phyloP scores from a whole-genome alignment of 1,140 invertebrate species.

The Cydia amplana region DNA sequence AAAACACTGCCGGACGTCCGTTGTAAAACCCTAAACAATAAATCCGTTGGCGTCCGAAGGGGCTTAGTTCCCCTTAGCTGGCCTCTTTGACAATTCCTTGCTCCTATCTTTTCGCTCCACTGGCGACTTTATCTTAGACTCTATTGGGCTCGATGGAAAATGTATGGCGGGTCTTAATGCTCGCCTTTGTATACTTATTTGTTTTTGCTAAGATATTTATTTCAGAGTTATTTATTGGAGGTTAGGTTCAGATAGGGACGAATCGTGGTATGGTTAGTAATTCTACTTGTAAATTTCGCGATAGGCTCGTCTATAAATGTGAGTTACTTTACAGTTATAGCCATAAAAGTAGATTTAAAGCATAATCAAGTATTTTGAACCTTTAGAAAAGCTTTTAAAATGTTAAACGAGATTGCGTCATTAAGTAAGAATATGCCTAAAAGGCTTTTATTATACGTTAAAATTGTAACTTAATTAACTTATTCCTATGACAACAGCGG shows the following conservation, averaged over 20 bases:
- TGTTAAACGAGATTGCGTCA: no score
- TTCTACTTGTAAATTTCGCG: neutral
- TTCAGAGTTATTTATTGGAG: conserved; percentile 23
- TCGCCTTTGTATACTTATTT: conserved; percentile 23
- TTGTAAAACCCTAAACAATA: conserved; percentile 49
- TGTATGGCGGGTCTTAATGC: conserved; percentile 33
- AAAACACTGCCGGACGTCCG: conserved; percentile 39
- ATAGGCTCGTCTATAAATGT: no score
- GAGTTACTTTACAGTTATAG: no score
- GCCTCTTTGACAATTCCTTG: conserved; percentile 46
- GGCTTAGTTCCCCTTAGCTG: conserved; percentile 45
- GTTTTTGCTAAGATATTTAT: conserved; percentile 30
- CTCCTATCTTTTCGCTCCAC: conserved; percentile 48
- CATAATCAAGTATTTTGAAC: no score
- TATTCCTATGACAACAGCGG: no score
- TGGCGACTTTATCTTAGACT: conserved; percentile 34
- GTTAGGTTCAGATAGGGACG: conserved; percentile 9
- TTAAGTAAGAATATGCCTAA: no score
- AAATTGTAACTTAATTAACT: no score
- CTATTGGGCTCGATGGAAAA: conserved; percentile 32
- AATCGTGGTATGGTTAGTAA: neutral
- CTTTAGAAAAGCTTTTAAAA: no score
- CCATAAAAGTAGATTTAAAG: no score
- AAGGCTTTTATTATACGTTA: no score
- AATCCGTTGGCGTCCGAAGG: conserved; percentile 46